Base-by-base conservation (phyloP, 2,888 invertebrate species). In the Aleiodes leptofemur region DNA sequence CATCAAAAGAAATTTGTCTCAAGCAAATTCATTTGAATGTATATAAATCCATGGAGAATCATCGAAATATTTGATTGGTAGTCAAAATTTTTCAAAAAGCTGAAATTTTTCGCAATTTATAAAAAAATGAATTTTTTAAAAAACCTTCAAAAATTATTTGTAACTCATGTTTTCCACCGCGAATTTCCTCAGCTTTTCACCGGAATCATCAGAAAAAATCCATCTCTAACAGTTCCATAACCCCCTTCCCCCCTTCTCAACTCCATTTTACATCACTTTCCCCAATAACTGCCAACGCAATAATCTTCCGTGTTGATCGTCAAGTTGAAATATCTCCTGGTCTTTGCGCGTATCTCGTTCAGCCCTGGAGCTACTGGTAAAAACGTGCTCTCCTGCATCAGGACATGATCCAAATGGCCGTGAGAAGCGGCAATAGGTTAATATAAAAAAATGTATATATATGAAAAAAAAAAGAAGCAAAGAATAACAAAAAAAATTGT, bases 381-480 rank as follows among this genome's bases (percentile, higher is more conserved):
- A 64, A 64, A 43, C 64, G 64, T 64, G 64, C 64, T 64, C 64
- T 64, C 64, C 64, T 64, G 64, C 64, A 64, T 64, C 64, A 64
- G 64, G 64, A 48, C 64, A 64, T 64, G 34, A 34, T 64, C 16
- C 16, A 64, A 9, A 64, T 64, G 64, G 14, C 48, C 64, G 64
- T 64, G 64, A 64, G 64, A 64, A 64, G 43, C 64, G 43, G 43
- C 48, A 43, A 48, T 64, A 43, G 43, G 48, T 64, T 43, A 48
- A 64, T 8, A 64, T 48, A 16, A 48, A 48, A 48, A 48, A 23
- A 38, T 8, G 6, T 14, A 11, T 23, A 23, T 14, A 11, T 23
- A 23, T 23, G 1, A 48, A 14, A 48, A 23, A 38, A 64, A 48
- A 64, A 16, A 7, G 9, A 64, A 38, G 23, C 8, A 38, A 38